phyloP scores from a whole-genome alignment of 2,797 vertebrate species.

The Xenopus petersii region DNA sequence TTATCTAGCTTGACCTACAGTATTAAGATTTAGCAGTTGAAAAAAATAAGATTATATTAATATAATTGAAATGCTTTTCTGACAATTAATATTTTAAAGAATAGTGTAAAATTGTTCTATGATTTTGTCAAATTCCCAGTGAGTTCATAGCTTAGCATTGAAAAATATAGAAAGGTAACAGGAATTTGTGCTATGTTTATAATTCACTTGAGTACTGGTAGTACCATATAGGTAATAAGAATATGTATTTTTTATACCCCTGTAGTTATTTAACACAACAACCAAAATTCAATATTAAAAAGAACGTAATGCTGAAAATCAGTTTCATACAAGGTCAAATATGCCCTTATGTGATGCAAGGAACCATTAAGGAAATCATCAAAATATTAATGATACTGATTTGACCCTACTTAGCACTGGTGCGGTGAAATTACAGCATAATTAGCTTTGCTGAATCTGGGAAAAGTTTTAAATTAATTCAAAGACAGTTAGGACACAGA shows the following conservation, averaged over 20 bases:
- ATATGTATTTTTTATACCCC: background rate
- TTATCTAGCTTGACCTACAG: no score
- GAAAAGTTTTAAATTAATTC: slow-evolving; percentile 38
- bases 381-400: slow-evolving; percentile 47
- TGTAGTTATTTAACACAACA: slow-evolving; percentile 23
- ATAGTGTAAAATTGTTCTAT: no score
- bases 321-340: slow-evolving; percentile 41
- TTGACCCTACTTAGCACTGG: slow-evolving; percentile 44
- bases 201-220: no score
- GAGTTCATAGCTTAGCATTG: no score
- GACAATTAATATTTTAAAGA: no score
- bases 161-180: no score
- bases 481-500: slow-evolving; percentile 31
- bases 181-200: no score
- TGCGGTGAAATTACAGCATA: slow-evolving; percentile 37
- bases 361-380: slow-evolving; percentile 43
- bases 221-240: no score
- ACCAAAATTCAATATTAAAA: slow-evolving; percentile 12
- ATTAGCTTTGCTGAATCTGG: slow-evolving; percentile 34
- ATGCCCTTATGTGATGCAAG: slow-evolving; percentile 39
- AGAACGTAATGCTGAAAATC: slow-evolving; percentile 23
- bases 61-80: no score
- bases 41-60: no score
- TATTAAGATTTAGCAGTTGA: no score
- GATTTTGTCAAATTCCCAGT: no score